Evolutionary conservation across 2,797 vertebrate species (phyloP).

Genomic region (Labeo calbasu): DNA sequence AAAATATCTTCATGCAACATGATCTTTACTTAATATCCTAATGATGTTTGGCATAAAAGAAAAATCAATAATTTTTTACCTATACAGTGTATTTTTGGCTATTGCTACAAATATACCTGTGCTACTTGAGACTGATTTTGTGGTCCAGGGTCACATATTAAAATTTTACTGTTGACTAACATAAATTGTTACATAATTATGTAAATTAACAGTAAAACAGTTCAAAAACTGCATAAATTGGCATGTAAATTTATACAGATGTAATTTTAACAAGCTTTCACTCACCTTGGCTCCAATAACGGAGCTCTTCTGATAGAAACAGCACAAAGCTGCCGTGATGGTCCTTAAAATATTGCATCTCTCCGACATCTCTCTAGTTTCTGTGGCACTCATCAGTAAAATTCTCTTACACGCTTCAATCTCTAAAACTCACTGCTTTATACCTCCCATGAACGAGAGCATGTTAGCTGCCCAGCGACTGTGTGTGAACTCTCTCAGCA

Average conservation of each 20-base stretch:
- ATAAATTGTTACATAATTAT: neutral
- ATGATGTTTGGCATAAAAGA: too few species aligned
- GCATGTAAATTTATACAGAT: neutral
- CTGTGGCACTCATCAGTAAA: constrained; percentile 29
- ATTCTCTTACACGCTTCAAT: constrained; percentile 1
- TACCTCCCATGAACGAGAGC: constrained; percentile 18
- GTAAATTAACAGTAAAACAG: constrained; percentile 2
- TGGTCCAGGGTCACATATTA: too few species aligned
- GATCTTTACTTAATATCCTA: too few species aligned
- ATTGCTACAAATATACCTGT: too few species aligned
- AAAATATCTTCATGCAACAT: too few species aligned
- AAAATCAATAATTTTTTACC: too few species aligned
- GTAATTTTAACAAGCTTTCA: constrained; percentile 44
- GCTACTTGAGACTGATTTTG: too few species aligned
- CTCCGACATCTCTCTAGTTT: constrained; percentile 83
- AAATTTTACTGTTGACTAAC: neutral
- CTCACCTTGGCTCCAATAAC: constrained; percentile 92
- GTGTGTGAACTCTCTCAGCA: constrained; percentile 2
- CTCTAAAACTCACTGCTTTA: constrained; percentile 37
- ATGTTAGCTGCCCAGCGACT: constrained; percentile 42
- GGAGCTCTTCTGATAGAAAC: constrained; percentile 92
- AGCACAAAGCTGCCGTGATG: constrained; percentile 89
- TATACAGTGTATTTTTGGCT: too few species aligned
- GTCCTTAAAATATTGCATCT: constrained; percentile 84
- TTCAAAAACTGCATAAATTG: neutral